Evolutionary conservation across 2,888 invertebrate species (phyloP).

Genomic region (Pyralis farinalis): DNA sequence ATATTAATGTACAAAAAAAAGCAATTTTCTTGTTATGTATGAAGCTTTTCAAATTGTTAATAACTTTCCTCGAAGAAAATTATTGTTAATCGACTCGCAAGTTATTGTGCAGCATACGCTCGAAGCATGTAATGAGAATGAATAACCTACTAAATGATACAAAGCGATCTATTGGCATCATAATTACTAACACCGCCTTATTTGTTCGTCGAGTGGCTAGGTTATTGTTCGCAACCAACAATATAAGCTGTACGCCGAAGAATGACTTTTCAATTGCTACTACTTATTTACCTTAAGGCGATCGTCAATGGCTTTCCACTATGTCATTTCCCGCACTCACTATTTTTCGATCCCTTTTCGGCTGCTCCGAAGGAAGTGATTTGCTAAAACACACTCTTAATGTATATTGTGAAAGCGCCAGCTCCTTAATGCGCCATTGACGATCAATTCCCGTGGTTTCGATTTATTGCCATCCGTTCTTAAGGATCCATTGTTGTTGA

Average conservation of each 20-base stretch:
- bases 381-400: slow-evolving; percentile 76
- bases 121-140: slow-evolving; percentile 38
- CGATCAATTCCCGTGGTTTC: slow-evolving; percentile 61
- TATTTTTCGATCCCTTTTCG: slow-evolving; percentile 61
- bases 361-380: slow-evolving; percentile 64
- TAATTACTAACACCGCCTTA: slow-evolving; percentile 53
- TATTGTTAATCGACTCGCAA: slow-evolving; percentile 32
- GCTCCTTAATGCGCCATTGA: slow-evolving; percentile 72
- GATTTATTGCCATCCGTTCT: slow-evolving; percentile 70
- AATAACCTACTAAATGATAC: slow-evolving; percentile 38
- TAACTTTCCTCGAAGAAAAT: slow-evolving; percentile 20
- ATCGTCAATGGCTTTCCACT: slow-evolving; percentile 58
- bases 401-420: slow-evolving; percentile 70
- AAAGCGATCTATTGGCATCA: slow-evolving; percentile 34
- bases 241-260: slow-evolving; percentile 35
- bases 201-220: slow-evolving; percentile 42
- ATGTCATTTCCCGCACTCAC: slow-evolving; percentile 74
- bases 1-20: slow-evolving; percentile 2
- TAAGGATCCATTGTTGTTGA: slow-evolving; percentile 62
- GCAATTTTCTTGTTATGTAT: slow-evolving; percentile 2
- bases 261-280: slow-evolving; percentile 75
- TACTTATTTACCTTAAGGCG: slow-evolving; percentile 64
- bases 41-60: slow-evolving; percentile 7
- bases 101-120: slow-evolving; percentile 31
- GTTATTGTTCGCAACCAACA: slow-evolving; percentile 49